A percentile compares a stretch with the other conserved stretches of the same genome.
These are phyloP conservation scores for Elephas maximus DNA, from an alignment of 2,113 vertebrate species.

Conservation along the genomic window DNA sequence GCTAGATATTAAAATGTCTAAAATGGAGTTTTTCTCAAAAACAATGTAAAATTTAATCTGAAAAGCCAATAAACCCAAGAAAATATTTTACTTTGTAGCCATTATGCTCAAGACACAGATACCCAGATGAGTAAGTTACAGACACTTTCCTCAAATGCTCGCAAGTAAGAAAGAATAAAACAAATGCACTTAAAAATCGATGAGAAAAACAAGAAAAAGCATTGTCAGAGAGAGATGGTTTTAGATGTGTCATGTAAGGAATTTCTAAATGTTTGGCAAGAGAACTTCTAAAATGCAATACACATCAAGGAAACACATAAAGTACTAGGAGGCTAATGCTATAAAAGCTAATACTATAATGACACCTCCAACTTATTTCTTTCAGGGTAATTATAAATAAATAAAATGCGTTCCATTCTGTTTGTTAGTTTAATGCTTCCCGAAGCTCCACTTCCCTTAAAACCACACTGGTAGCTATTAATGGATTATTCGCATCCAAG, in stretches of 20 bases:
- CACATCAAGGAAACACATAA: background rate
- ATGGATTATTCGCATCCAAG: slow-evolving; percentile 78
- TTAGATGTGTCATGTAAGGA: background rate
- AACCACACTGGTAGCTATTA: slow-evolving; percentile 82
- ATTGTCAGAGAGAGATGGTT: background rate
- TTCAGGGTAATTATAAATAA: slow-evolving; percentile 75
- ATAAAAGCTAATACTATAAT: background rate
- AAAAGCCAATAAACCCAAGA: background rate
- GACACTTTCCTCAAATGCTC: background rate
- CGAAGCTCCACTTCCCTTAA: slow-evolving; percentile 80
- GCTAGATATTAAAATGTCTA: background rate
- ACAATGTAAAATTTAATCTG: background rate
- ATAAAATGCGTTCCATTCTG: slow-evolving; percentile 82
- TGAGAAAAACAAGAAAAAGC: background rate
- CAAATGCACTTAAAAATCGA: background rate
- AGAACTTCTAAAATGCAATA: slow-evolving; percentile 16
- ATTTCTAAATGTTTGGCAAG: slow-evolving; percentile 28
- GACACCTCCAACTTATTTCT: slow-evolving; percentile 56
- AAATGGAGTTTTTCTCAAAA: background rate
- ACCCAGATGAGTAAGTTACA: background rate
- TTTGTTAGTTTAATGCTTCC: slow-evolving; percentile 80
- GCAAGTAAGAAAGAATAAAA: background rate
- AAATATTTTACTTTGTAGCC: background rate
- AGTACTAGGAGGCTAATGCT: background rate
- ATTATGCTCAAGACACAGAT: background rate